Percentiles rank a stretch among this genome's conserved stretches.
These are phyloP conservation scores for Chloropsis hardwickii DNA, from an alignment of 2,113 vertebrate genomes.

Conservation along the genomic window DNA sequence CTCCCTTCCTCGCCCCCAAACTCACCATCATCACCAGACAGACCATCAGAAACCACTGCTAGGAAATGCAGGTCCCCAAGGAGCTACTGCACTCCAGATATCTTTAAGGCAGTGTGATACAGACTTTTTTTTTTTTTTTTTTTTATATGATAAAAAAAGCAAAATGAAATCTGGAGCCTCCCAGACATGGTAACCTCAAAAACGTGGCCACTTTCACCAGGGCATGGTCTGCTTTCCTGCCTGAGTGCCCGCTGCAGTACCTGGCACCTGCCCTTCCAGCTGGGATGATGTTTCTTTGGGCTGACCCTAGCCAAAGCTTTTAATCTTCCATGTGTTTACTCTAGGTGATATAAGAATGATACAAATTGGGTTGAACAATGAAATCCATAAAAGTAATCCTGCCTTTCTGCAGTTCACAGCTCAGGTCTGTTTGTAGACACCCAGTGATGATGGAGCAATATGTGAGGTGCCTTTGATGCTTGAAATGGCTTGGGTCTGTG, in stretches of 20 bases:
- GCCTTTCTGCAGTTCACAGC: neutral
- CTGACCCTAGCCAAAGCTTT: neutral
- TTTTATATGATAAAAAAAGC: neutral
- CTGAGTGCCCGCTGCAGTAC: neutral
- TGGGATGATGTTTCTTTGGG: neutral
- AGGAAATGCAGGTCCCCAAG: neutral
- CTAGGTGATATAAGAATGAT: neutral
- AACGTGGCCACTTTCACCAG: fast-evolving
- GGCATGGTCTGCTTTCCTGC: neutral
- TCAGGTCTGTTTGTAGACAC: neutral
- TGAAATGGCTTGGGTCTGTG: neutral
- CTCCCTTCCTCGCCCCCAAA: neutral
- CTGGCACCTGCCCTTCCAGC: neutral
- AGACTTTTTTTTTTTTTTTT: neutral
- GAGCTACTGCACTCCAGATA: neutral
- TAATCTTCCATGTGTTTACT: neutral
- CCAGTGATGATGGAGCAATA: neutral
- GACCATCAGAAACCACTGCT: neutral
- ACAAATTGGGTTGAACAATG: neutral
- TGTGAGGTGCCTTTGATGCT: neutral
- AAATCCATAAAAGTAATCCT: neutral
- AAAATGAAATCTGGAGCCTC: neutral
- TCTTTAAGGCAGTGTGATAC: neutral
- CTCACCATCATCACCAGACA: neutral
- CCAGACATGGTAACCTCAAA: neutral